These are phyloP conservation scores for Parambassis ranga DNA, from an alignment of 2,797 vertebrate species.

Conservation along the genomic window DNA sequence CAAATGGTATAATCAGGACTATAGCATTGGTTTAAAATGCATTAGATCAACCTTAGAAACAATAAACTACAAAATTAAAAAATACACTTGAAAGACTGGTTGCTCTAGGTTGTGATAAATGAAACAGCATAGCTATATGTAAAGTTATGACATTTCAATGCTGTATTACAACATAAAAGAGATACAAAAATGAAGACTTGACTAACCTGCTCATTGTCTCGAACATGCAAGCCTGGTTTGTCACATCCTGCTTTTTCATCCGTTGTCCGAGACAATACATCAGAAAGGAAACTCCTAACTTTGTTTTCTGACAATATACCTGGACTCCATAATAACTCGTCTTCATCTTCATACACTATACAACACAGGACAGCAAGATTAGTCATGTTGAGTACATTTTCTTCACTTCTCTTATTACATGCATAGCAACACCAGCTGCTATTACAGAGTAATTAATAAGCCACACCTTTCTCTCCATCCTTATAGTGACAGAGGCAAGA, in stretches of 20 bases:
- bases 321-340: slow-evolving; percentile 94
- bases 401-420: neutral
- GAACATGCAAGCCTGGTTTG: slow-evolving; percentile 82
- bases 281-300: slow-evolving; percentile 90
- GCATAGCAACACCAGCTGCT: neutral
- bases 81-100: too few species aligned
- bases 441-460: neutral
- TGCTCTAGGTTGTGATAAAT: neutral
- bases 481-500: slow-evolving; percentile 84
- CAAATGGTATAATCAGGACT: slow-evolving; percentile 1
- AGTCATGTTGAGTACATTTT: neutral
- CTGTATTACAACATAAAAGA: neutral
- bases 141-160: too few species aligned
- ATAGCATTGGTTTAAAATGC: neutral
- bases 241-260: slow-evolving; percentile 82
- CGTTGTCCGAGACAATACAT: slow-evolving; percentile 83
- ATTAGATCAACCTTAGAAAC: neutral
- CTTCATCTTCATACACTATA: slow-evolving; percentile 90
- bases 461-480: slow-evolving; percentile 83
- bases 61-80: neutral
- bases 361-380: slow-evolving; percentile 19
- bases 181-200: neutral
- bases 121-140: too few species aligned
- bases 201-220: slow-evolving; percentile 92
- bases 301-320: slow-evolving; percentile 87